These are phyloP conservation scores for Parapsyche elsis DNA, from an alignment of 1,140 invertebrate species.

Conservation along the genomic window DNA sequence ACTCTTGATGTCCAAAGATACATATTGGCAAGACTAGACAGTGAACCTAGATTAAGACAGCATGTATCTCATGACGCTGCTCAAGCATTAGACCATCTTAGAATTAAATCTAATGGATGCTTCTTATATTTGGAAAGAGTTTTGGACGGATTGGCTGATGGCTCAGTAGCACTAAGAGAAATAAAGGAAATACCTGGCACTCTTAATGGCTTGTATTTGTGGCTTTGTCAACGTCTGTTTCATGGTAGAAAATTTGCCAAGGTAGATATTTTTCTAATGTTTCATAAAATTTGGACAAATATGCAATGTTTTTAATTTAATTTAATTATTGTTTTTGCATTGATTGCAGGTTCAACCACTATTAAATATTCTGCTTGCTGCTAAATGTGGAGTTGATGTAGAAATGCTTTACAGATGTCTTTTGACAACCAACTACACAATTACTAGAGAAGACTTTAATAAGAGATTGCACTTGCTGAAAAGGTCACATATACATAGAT, in stretches of 20 bases:
- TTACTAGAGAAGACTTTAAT: conserved; percentile 87
- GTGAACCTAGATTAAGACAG: conserved; percentile 81
- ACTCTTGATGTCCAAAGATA: conserved; percentile 95
- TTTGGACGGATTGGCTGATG: conserved; percentile 91
- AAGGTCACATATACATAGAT: conserved; percentile 74
- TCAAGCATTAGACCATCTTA: conserved; percentile 93
- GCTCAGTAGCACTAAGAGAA: conserved; percentile 87
- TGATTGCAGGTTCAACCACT: conserved; percentile 72
- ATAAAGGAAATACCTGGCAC: conserved; percentile 94
- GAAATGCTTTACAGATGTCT: conserved; percentile 85
- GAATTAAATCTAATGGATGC: conserved; percentile 97
- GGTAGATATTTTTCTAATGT: conserved; percentile 64
- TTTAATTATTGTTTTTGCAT: conserved; percentile 7
- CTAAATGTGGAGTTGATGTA: conserved; percentile 84
- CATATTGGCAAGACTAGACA: conserved; percentile 89
- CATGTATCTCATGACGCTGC: conserved; percentile 81
- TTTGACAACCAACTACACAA: conserved; percentile 81
- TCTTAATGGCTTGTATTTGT: conserved; percentile 93
- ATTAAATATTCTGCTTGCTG: conserved; percentile 88
- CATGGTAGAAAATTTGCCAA: conserved; percentile 89
- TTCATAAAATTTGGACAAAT: neutral
- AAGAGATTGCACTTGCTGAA: conserved; percentile 82
- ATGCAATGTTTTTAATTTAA: neutral
- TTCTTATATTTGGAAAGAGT: conserved; percentile 94
- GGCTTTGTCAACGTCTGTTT: conserved; percentile 93